Evolutionary conservation across 2,113 vertebrate species (phyloP).

Genomic region (Blennius ocellaris): DNA sequence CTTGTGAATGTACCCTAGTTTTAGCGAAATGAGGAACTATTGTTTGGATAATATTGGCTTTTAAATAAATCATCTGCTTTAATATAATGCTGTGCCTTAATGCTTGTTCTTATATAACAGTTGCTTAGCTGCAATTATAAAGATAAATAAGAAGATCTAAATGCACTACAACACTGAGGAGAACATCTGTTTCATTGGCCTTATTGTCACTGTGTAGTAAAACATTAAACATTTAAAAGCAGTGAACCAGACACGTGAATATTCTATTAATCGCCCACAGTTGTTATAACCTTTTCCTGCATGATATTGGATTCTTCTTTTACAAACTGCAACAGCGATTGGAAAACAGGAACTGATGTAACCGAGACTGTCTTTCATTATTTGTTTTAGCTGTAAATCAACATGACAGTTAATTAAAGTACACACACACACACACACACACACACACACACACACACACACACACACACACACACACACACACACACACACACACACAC

Average conservation of each 20-base stretch:
- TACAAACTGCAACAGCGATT: neutral
- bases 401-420: neutral
- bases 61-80: neutral
- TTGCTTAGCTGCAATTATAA: neutral
- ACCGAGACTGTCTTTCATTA: neutral
- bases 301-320: neutral
- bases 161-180: neutral
- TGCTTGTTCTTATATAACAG: neutral
- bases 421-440: neutral
- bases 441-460: too few species aligned
- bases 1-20: too few species aligned
- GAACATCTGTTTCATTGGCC: neutral
- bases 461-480: too few species aligned
- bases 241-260: neutral
- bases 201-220: neutral
- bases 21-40: too few species aligned
- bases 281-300: neutral
- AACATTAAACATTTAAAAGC: neutral
- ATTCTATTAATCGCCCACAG: neutral
- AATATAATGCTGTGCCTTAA: neutral
- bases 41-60: neutral
- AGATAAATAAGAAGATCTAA: constrained; percentile 8
- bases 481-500: too few species aligned
- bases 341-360: neutral
- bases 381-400: too few species aligned